Percentiles rank a stretch among this genome's conserved stretches.
Conservation (phyloP, 2,797 vertebrate genomes). For the Tinamus major region DNA sequence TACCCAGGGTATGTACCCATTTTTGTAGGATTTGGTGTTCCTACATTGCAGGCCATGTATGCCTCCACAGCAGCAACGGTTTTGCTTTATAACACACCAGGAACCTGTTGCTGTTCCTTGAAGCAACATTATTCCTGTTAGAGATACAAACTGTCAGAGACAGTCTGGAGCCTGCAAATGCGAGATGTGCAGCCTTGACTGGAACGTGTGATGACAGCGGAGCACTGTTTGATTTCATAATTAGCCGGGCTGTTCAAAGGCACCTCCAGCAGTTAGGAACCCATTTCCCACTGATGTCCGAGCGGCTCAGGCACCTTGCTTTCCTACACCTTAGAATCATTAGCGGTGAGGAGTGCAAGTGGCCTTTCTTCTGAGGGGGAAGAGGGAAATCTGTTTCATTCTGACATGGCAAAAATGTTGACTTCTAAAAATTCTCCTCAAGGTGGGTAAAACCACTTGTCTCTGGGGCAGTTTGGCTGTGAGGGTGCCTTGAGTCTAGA, state of each 20-base stretch:
- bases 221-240: neutral
- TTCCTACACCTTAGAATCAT: neutral
- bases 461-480: neutral
- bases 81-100: neutral
- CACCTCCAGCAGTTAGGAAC: neutral
- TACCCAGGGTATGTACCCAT: neutral
- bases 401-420: neutral
- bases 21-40: slow-evolving; percentile 1
- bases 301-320: accelerated
- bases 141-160: neutral
- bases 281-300: neutral
- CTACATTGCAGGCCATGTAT: neutral
- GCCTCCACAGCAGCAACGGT: neutral
- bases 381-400: neutral
- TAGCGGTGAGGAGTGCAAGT: accelerated
- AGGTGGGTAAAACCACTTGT: neutral
- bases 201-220: neutral
- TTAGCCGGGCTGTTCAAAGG: neutral
- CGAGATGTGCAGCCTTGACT: neutral
- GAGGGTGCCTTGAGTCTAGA: neutral
- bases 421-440: neutral
- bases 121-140: neutral
- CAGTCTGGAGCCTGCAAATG: slow-evolving; percentile 50
- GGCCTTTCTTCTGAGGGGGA: accelerated
- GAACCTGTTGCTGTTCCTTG: accelerated